Evolutionary conservation across 2,113 vertebrate genomes (phyloP), one percentile per base, ranked within the genome.

Genomic region (Larimichthys polyactis): DNA sequence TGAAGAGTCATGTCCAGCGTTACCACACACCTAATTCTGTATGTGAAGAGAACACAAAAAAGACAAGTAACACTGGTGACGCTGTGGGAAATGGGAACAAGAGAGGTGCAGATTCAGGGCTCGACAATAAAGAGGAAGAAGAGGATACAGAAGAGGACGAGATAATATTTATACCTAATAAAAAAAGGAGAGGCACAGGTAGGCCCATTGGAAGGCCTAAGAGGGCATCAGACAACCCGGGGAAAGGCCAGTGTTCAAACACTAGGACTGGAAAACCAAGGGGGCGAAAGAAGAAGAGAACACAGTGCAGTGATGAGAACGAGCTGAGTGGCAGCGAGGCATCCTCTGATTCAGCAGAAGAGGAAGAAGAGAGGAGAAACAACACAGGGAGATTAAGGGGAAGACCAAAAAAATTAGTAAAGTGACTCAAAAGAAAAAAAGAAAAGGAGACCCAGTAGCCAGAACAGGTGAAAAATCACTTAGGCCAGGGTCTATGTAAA

Each of bases 1-100:
- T 90, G 62, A 91, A 91, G 70, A 88, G 82, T 64, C 91, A 92
- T 4, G 1, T 85, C 6, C 81, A 88, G 67, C 83, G 81, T 24
- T 83, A 81, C 49, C 90, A 91, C 66, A 8, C 36, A 0, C 10
- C 27, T 0, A 24, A 6, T 11, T 78, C 60, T 24, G 68, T 27
- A 22, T 3, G 1, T 22, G 27, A 63, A 17, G 51, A 5, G 40
- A 65, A 46, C 7, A 29, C 64, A 10, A 22, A 14, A 4, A 55
- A 48, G 4, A 8, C 19, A 16, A 64, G 14, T 36, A 15, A 57
- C 14, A 29, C 2, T 36, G 19, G 5, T 49, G 29, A 55, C 22
- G 4, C 57, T 59, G 29, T 63, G 43, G 9, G 32, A 1, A 32
- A 63, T 4, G 14, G 29, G 6, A 60, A 36, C 2, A 66, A 67